Percentiles rank a stretch among this genome's conserved stretches.
phyloP scores from a whole-genome alignment of 1,140 invertebrate genomes.

The Phthorimaea operculella region DNA sequence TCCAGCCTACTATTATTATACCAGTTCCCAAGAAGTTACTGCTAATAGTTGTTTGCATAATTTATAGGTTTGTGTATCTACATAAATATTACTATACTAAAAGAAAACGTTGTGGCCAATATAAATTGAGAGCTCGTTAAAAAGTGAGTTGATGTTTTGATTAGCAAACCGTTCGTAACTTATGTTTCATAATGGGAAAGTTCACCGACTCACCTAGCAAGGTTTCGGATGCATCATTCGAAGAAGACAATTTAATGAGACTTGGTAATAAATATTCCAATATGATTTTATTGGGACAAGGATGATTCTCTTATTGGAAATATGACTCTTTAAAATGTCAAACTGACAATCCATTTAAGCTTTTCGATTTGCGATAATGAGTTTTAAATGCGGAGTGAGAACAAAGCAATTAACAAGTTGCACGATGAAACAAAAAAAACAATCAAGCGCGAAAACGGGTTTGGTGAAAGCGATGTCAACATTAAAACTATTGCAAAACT shows the following conservation, averaged over 20 bases:
- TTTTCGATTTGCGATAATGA: too few relatives aligned
- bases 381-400: too few relatives aligned
- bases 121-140: neutral
- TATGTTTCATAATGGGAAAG: conserved; percentile 1
- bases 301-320: neutral
- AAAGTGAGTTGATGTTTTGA: conserved; percentile 2
- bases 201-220: neutral
- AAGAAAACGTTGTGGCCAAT: neutral
- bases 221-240: neutral
- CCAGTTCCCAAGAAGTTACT: conserved; percentile 13
- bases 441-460: too few relatives aligned
- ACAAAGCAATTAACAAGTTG: too few relatives aligned
- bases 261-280: neutral
- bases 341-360: neutral
- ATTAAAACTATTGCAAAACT: too few relatives aligned
- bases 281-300: neutral
- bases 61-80: conserved; percentile 1
- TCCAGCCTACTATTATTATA: neutral
- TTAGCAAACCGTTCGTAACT: conserved; percentile 4
- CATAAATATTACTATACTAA: neutral
- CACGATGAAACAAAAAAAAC: too few relatives aligned
- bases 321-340: neutral
- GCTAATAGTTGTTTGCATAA: conserved; percentile 31
- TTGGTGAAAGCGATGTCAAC: too few relatives aligned
- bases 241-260: neutral